Conservation (phyloP, 1,140 invertebrate species). For the Aporrectodea caliginosa region DNA sequence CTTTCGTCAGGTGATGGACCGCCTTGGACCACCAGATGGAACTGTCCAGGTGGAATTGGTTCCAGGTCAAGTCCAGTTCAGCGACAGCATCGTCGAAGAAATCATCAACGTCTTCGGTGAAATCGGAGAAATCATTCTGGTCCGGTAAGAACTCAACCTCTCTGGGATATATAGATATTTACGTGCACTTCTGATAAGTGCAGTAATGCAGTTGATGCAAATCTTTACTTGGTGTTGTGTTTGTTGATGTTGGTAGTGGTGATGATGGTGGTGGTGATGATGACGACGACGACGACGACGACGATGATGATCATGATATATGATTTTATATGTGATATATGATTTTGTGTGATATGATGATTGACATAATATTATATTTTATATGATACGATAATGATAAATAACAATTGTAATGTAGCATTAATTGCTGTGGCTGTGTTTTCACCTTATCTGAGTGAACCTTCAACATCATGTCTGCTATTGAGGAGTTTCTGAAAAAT, state of each 20-base stretch:
- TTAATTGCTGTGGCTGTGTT: too few species aligned
- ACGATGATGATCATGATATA: neutral
- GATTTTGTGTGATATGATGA: neutral
- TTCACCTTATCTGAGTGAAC: too few species aligned
- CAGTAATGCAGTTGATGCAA: too few species aligned
- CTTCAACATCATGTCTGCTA: too few species aligned
- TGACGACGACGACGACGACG: neutral
- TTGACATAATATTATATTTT: neutral
- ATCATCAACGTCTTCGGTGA: conserved; percentile 4
- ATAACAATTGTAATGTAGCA: too few species aligned
- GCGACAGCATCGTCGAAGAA: neutral
- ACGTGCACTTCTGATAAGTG: neutral
- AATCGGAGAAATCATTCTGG: neutral
- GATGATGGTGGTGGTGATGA: neutral
- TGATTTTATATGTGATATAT: neutral
- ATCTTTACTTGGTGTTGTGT: neutral
- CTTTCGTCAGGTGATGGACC: conserved; percentile 77
- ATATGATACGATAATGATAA: too few species aligned
- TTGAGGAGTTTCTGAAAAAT: too few species aligned
- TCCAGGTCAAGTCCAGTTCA: neutral
- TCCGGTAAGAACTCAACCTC: neutral
- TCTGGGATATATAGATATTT: neutral
- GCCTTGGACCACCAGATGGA: conserved; percentile 86
- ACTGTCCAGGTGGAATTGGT: conserved; percentile 71
- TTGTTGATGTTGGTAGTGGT: neutral